Evolutionary conservation across 2,888 invertebrate species (phyloP).

Genomic region (Clepsis dumicolana): DNA sequence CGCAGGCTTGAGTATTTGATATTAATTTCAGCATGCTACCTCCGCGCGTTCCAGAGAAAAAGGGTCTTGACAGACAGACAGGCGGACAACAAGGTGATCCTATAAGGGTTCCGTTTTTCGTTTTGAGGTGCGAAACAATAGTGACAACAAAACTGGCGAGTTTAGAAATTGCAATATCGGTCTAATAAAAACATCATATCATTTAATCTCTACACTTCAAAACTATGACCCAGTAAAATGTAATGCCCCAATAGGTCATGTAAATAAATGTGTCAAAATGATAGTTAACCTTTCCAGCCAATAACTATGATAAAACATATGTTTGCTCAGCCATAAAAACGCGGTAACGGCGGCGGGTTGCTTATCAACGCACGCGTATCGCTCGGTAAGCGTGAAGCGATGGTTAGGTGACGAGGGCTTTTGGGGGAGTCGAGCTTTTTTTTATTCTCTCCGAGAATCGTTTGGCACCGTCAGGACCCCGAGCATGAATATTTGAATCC

Average conservation of each 20-base stretch:
- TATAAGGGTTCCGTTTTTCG: too few relatives aligned
- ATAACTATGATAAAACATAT: conserved; percentile 60
- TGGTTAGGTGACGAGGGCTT: conserved; percentile 45
- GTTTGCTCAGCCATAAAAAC: conserved; percentile 55
- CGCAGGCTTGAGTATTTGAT: too few relatives aligned
- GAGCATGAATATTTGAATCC: too few relatives aligned
- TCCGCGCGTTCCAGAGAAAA: too few relatives aligned
- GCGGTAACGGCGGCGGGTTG: conserved; percentile 20
- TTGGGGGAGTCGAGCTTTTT: conserved; percentile 45
- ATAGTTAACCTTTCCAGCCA: conserved; percentile 53
- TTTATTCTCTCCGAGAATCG: too few relatives aligned
- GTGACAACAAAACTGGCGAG: too few relatives aligned
- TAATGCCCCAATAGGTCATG: conserved; percentile 37
- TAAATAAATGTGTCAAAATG: conserved; percentile 41
- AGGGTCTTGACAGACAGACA: too few relatives aligned
- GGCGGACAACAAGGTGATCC: too few relatives aligned
- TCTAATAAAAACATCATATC: neutral
- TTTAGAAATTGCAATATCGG: neutral
- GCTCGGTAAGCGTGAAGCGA: conserved; percentile 9
- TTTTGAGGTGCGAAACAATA: too few relatives aligned
- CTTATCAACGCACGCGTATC: conserved; percentile 27
- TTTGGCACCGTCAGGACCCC: too few relatives aligned
- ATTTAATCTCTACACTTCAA: neutral
- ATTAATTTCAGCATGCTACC: too few relatives aligned
- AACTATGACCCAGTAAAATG: conserved; percentile 1